Base-by-base conservation (phyloP, 92 coral and sea anemone genomes). In the Isaurus tuberculatus region DNA sequence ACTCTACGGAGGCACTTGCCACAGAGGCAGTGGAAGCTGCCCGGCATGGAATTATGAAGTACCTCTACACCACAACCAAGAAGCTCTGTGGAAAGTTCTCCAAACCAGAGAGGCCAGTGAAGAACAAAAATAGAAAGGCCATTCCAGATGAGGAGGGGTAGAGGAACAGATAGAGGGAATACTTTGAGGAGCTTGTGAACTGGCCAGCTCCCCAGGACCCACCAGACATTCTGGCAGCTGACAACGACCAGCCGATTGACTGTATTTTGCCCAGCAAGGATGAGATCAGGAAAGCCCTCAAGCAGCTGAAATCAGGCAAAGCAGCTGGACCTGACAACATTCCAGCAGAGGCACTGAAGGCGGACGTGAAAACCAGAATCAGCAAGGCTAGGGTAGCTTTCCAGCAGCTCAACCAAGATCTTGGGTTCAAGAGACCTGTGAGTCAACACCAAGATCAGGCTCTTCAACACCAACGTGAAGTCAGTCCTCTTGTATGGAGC, bases 41-140 rank as follows among this genome's bases (percentile, higher is more conserved):
- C 8, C 61, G 22, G 8, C 42, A 75, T 75, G 67, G 43, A 43
- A 75, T 46, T 49, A 75, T 75, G 65, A 33, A 37, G 65, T 32
- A 27, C 3, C 81, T 74, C 23, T 48, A 74, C 23, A 23, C 36
- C 15, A 48, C 40, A 32, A 74, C 63, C 32, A 74, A 19, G 65
- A 74, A 74, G 40, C 15, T 20, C 33, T 74, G 40, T 19, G 13
- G 81, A 74, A 74, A 74, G 23, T 49, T 28, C n/a, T 48, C 43
- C 66, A 23, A 74, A 37, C 40, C 81, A 0, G 36, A 46, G n/a
- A 74, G 81, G 63, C 65, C 81, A 46, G 66, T 44, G 37, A 74
- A 74, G 46, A 64, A 74, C 65, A 74, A 48, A 36, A 37, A 74
- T 46, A 65, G 36, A 2, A 44, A 42, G 11, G 57, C 81, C 20